Evolutionary conservation across 2,888 invertebrate species (phyloP), one percentile per base, ranked within the genome.

Genomic region (Microplitis manilae): DNA sequence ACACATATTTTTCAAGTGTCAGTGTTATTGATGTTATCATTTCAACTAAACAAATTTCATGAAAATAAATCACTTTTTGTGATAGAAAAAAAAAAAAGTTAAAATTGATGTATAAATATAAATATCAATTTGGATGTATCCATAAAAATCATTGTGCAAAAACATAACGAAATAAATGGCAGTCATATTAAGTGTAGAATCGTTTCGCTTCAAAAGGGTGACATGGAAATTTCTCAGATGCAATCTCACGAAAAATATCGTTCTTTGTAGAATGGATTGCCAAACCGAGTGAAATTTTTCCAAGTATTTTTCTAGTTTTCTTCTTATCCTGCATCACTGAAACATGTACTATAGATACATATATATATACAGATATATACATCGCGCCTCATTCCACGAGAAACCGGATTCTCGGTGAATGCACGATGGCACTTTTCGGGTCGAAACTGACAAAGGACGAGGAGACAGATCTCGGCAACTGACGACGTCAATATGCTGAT

Each of bases 401-500:
- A 50, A 50, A 50, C 8, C 50, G 41, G 64, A 65, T 73, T 65
- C 40, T 65, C 41, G 30, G 17, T 40, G 71, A 71, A 71, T 38
- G 39, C n/a, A 20, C 73, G 20, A 40, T 65, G 65, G 65, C 65
- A 73, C 73, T 65, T 73, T 73, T 41, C 13, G 64, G 17, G 41
- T 39, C 41, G 76, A 72, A 72, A 65, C 76, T 75, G 75, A 71
- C 76, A 62, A 71, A 76, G 76, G 77, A 60, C 70, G 76, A 74
- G 73, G 75, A 30, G 30, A 30, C 60, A 74, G 73, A 78, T 77
- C 79, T 81, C 65, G 70, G 62, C 62, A 73, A 73, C 73, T 71
- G 73, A 77, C 72, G 74, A 79, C 77, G 81, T 82, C 83, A 81
- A 84, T 84, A 85, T 84, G 82, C 83, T 83, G 83, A 85, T 85